Base-by-base conservation (phyloP, 2,113 vertebrate genomes). In the Oryzias melastigma region DNA sequence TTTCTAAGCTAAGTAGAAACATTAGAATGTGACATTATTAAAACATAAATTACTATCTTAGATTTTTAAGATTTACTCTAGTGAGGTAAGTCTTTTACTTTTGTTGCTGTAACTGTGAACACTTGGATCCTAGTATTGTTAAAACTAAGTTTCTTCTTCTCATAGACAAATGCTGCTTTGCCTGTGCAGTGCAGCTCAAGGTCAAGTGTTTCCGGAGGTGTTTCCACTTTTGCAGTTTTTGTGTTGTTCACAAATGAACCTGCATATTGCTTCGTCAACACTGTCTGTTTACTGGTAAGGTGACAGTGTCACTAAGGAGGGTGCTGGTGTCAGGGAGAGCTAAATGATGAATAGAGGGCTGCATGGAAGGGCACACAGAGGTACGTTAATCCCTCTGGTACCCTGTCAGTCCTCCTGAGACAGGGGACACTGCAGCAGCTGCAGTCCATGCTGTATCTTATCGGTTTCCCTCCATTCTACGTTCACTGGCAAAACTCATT, bases 251-350 rank as follows among this genome's bases (percentile, higher is more conserved):
- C 56, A 65, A 56, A 65, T 47, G 43, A 68, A 58, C 70, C 50
- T 56, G 49, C 69, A 65, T 58, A 80, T 8, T 83, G 86, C 84
- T 82, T 86, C 59, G 79, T 84, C 84, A 78, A 87, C 85, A 69
- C 48, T 17, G 56, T 42, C 45, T 46, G 72, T 75, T 78, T 70
- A 79, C 29, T 24, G 56, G 43, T 78, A 73, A 80, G 80, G 80
- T 85, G 85, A 73, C 54, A 55, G 63, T 82, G 82, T 87, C 82
- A 70, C 65, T 6, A 13, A 20, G 70, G 42, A 74, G 51, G 35
- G 64, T 46, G 42, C 12, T 41, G 50, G 48, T 73, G 24, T 17
- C 35, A 49, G 58, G 51, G 44, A 53, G 42, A 17, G 58, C 46
- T 10, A 46, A 50, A 68, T 77, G 80, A 83, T 68, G 73, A 68